Base-by-base conservation (phyloP, 2,797 vertebrate genomes). In the Phaenicophaeus curvirostris region DNA sequence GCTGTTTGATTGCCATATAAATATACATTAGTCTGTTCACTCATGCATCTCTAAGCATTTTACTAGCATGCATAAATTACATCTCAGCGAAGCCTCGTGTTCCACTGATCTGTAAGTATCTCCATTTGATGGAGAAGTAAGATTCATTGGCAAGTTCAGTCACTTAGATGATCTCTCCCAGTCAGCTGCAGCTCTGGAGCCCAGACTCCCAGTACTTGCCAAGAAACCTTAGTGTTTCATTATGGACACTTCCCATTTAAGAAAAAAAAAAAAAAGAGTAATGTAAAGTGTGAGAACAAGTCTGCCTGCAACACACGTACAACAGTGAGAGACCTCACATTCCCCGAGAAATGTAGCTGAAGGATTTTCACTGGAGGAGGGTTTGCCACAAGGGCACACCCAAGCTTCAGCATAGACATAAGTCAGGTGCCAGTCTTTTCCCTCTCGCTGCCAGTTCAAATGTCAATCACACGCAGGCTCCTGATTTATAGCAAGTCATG, bases 401-500 rank as follows among this genome's bases (percentile, higher is more conserved):
- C 72, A 66, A 39, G 37, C 41, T 83, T 73, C 6, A 5, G 53
- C 80, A 53, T 20, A 50, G 28, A 61, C 55, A 12, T 46, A 35
- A 85, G 14, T 18, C 67, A 50, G 37, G 91, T 33, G 37, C 35
- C 83, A 87, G 42, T 42, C 30, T 55, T 72, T 94, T 82, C 58
- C 51, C 30, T 94, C 69, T 91, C 21, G 2, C 71, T 73, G 65
- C 35, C 78, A 44, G 71, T 95, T 92, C 73, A 88, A 77, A 82
- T 61, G 54, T 92, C 93, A 89, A 1, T 73, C 12, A 2, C 33
- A 21, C n/a, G 21, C 65, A 82, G 71, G 35, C 37, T 75, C 39
- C 77, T 95, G 87, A 90, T 96, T 95, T 95, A 95, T 39, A 86
- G 82, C 53, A 75, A 68, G 35, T 76, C 86, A 78, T 73, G 72